Percentiles rank a stretch among this genome's conserved stretches.
Conservation (phyloP, 2,797 vertebrate genomes). For the Sphenopsis melanotis region DNA sequence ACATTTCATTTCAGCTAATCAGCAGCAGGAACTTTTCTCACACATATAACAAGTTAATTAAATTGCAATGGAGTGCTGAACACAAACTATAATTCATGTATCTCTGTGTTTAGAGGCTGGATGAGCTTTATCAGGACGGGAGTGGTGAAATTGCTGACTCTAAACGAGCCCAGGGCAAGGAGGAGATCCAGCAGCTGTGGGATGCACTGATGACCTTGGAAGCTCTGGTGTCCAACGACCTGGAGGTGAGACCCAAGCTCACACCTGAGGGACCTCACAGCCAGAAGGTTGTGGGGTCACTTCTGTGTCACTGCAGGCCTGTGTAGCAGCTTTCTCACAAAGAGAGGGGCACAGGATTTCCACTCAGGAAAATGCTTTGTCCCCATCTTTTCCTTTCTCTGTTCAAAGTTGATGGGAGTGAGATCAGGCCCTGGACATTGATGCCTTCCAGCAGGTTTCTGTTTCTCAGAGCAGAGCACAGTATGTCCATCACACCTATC, state of each 20-base stretch:
- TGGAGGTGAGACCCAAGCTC: constrained; percentile 79
- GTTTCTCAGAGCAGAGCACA: background rate
- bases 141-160: constrained; percentile 55
- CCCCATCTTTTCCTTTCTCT: background rate
- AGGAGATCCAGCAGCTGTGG: constrained; percentile 73
- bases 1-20: constrained; percentile 41
- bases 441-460: background rate
- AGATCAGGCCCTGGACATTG: background rate
- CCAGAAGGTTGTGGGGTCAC: fast-evolving
- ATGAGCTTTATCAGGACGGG: constrained; percentile 64
- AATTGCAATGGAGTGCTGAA: constrained; percentile 27
- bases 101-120: constrained; percentile 66
- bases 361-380: background rate
- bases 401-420: background rate
- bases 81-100: background rate
- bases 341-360: background rate
- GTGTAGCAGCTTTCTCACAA: background rate
- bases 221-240: constrained; percentile 78
- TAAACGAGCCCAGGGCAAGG: constrained; percentile 48
- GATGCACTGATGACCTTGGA: constrained; percentile 81
- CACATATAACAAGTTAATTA: constrained; percentile 30
- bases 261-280: background rate
- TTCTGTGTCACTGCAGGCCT: background rate
- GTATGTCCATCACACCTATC: background rate
- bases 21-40: constrained; percentile 43